Evolutionary conservation across 2,797 vertebrate genomes (phyloP), one percentile per base, ranked within the genome.

Genomic region (Sebastes cheni): DNA sequence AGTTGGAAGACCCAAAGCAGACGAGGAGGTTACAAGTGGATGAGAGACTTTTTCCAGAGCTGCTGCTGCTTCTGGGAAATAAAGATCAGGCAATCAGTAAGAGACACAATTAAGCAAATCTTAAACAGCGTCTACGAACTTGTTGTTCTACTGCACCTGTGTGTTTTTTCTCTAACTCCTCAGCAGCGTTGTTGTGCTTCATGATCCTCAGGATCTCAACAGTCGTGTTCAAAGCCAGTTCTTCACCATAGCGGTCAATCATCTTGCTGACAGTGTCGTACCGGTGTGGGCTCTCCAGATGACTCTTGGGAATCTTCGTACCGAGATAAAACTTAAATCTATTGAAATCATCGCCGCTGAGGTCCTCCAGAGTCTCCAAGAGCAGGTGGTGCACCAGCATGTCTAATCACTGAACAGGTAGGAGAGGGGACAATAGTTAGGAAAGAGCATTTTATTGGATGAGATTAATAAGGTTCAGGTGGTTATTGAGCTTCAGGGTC

Each of bases 161-260:
- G 10, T 59, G 64, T 8, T 16, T 1, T 58, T 12, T 34, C 22
- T 55, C 14, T 4, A 83, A 30, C 16, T 27, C 34, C 42, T 50
- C 22, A 0, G 77, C 86, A 7, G 52, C 4, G 4, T 36, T 23
- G 46, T 69, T 77, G 4, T 55, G 46, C 23, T 68, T 58, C 25
- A 88, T 88, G 46, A 18, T 70, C 69, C 5, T 75, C 70, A 88
- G 72, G 67, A 88, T 70, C 4, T 20, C 23, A 13, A 13, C 30
- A 14, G 80, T 55, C 18, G 58, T 1, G 1, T 55, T 25, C 11
- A 77, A 50, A 2, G 79, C 67, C 0, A 0, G 2, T 1, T 50
- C 55, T 4, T 65, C 58, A 2, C 77, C 29, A 10, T 78, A 84
- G 36, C 8, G 25, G 3, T 72, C 46, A 8, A 82, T 14, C 71